Base-by-base conservation (phyloP, 2,113 vertebrate species). In the Argyrosomus japonicus region DNA sequence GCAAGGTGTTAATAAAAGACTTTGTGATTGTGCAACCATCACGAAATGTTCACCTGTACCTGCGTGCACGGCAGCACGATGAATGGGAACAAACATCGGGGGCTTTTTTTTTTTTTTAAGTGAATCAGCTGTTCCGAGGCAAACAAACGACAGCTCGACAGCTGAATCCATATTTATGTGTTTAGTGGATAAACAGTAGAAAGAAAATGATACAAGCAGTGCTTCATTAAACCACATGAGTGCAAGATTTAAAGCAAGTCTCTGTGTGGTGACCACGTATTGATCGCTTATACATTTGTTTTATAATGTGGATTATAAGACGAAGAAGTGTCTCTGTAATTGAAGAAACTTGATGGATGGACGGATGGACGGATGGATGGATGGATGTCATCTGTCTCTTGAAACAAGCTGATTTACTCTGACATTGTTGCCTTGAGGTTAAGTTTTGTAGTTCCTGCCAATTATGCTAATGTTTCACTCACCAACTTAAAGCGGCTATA, bases 1-100 rank as follows among this genome's bases (percentile, higher is more conserved):
- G 77, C 83, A 88, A 92, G 87, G 87, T 89, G 70, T 80, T 84
- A 89, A 91, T 91, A 90, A 90, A 90, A 91, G 82, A 89, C 89
- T 86, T 77, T 75, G 70, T 80, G 90, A 91, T 88, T 83, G 80
- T 87, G 85, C 60, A 80, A 89, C 75, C 50, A 1, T 68, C 57
- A 25, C 11, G 40, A 85, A 85, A 76, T 23, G 29, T 43, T 79
- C 80, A 90, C 82, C 81, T 84, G 78, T 77, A 80, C 84, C 79
- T 73, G 87, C 47, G 25, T 43, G 29, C 72, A 32, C 76, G 29
- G 63, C 51, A 12, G 54, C 60, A 15, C 2, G 0, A 19, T 4
- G 21, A 23, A 3, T 27, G 3, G 2, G 27, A 40, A 51, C 1
- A 56, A 27, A 25, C 29, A 15, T 36, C 36, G 36, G 7, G 29